phyloP scores from a whole-genome alignment of 2,797 vertebrate genomes.

The Notolepis coatsorum region DNA sequence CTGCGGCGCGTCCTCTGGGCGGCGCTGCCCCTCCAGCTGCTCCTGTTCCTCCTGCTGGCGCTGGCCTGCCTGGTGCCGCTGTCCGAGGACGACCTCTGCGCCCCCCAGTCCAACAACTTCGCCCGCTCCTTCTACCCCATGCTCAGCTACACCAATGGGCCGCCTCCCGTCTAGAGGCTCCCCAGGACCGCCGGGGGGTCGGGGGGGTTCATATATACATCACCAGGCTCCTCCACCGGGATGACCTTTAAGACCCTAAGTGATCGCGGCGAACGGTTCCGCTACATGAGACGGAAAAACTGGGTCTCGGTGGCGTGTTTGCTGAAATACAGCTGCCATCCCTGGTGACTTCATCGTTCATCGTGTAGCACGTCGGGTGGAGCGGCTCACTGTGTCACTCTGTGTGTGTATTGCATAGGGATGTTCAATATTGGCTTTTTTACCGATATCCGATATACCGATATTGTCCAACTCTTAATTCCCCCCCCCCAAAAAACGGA shows the following conservation, averaged over 20 bases:
- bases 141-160: conserved; percentile 95
- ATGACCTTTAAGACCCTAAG: conserved; percentile 14
- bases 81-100: conserved; percentile 92
- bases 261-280: conserved; percentile 14
- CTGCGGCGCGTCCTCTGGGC: conserved; percentile 89
- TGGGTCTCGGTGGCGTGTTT: conserved; percentile 44
- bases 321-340: conserved; percentile 55
- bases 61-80: conserved; percentile 90
- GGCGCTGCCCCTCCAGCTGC: conserved; percentile 91
- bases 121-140: conserved; percentile 94
- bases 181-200: not conserved
- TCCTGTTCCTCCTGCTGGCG: conserved; percentile 88
- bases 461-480: too few relatives aligned
- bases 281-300: conserved; percentile 38
- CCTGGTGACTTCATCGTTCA: conserved; percentile 34
- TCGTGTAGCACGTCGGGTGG: conserved; percentile 57
- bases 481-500: too few relatives aligned
- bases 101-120: conserved; percentile 92
- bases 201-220: conserved; percentile 1
- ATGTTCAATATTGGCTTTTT: too few relatives aligned
- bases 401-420: conserved; percentile 52
- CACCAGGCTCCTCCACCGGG: conserved; percentile 16
- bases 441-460: too few relatives aligned
- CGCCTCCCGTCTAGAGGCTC: conserved; percentile 87
- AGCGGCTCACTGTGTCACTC: conserved; percentile 45